Percentiles rank a stretch among this genome's conserved stretches.
Conservation (phyloP, 2,113 vertebrate species). For the Ranitomeya variabilis region DNA sequence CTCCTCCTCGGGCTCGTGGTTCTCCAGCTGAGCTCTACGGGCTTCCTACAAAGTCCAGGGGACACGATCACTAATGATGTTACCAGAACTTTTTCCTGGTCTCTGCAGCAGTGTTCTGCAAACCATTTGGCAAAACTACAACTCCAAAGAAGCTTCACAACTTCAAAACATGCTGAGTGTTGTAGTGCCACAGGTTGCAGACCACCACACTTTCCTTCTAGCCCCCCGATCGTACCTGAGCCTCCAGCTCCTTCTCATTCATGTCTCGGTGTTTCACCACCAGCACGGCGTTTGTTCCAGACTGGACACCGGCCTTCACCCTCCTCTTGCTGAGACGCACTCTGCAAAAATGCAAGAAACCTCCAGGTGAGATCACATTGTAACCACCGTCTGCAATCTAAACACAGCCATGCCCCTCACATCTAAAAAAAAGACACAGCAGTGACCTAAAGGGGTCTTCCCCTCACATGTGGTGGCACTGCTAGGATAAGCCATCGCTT, state of each 20-base stretch:
- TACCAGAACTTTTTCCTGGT: background rate
- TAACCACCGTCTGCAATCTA: background rate
- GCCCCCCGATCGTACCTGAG: conserved; percentile 74
- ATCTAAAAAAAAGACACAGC: too few relatives aligned
- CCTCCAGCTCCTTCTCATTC: conserved; percentile 93
- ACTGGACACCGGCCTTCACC: conserved; percentile 89
- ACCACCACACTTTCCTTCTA: background rate
- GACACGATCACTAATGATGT: background rate
- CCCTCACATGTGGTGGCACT: too few relatives aligned
- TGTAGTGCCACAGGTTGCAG: background rate
- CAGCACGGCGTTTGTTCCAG: conserved; percentile 88
- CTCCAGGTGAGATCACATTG: background rate
- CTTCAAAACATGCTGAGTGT: background rate
- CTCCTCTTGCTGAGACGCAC: conserved; percentile 91
- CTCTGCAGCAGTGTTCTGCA: background rate
- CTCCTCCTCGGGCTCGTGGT: conserved; percentile 92
- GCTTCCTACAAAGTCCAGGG: conserved; percentile 75
- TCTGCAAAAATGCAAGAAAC: conserved; percentile 62
- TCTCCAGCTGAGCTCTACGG: conserved; percentile 90
- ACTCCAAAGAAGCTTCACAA: background rate
- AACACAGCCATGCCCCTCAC: background rate
- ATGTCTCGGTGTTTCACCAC: conserved; percentile 94
- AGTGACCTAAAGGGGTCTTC: too few relatives aligned
- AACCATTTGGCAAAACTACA: background rate
- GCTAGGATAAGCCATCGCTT: too few relatives aligned